Evolutionary conservation across 2,888 invertebrate genomes (phyloP).

Genomic region (Tigriopus californicus): DNA sequence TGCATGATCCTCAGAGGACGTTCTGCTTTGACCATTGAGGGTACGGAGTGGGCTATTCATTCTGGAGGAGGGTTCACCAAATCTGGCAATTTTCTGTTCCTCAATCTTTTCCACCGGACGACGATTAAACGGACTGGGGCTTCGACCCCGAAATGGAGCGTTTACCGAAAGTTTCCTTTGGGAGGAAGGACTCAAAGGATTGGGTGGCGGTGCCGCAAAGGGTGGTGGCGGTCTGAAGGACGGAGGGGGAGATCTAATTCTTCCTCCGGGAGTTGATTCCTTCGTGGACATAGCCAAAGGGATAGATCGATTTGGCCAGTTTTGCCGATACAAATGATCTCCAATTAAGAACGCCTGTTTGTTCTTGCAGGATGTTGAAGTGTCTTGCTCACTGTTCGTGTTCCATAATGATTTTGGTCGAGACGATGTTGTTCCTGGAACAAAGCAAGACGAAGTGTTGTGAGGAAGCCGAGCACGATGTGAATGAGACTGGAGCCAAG

Average conservation of each 20-base stretch:
- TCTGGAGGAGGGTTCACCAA: constrained; percentile 4
- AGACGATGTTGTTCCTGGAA: no score
- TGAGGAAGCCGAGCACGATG: no score
- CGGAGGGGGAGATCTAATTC: constrained; percentile 3
- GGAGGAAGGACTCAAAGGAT: constrained; percentile 2
- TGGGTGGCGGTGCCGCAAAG: constrained; percentile 4
- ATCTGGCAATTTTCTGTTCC: constrained; percentile 2
- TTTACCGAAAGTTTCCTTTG: constrained; percentile 4
- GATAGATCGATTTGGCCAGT: no score
- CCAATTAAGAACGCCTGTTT: no score
- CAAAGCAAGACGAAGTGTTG: no score
- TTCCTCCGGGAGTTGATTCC: no score
- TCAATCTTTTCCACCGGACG: constrained; percentile 11
- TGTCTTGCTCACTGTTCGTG: no score
- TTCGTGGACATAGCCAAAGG: no score
- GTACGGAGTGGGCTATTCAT: background rate
- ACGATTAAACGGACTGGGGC: background rate
- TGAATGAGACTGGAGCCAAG: no score
- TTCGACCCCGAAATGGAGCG: background rate
- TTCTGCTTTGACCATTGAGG: background rate
- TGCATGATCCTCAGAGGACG: background rate
- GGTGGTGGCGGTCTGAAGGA: constrained; percentile 11
- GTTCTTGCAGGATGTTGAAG: no score
- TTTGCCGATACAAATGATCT: no score
- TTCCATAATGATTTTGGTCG: no score